These are phyloP conservation scores for Xestia sexstrigata DNA, from an alignment of 2,888 invertebrate species.

Conservation along the genomic window DNA sequence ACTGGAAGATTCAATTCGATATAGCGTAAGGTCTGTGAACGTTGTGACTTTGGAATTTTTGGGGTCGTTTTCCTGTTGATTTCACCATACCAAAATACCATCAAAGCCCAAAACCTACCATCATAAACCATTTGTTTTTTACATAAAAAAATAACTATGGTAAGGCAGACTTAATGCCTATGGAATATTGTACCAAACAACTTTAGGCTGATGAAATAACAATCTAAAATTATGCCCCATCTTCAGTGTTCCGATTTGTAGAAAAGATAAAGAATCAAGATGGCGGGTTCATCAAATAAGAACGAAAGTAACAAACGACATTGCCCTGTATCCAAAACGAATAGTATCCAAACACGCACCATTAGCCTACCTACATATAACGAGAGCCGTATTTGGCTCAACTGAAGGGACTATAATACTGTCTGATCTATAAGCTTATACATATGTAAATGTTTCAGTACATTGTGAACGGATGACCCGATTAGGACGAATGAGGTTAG, in stretches of 20 bases:
- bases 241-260: not conserved
- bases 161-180: not conserved
- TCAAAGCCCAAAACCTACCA: no score
- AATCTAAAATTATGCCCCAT: not conserved
- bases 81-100: not conserved
- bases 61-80: not conserved
- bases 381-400: not conserved
- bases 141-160: not conserved
- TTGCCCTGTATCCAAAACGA: not conserved
- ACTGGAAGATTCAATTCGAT: conserved; percentile 6
- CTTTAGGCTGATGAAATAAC: no score
- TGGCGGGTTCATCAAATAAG: not conserved
- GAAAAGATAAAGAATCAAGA: not conserved
- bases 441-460: conserved; percentile 41
- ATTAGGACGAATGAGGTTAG: conserved; percentile 28
- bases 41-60: not conserved
- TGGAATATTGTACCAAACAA: no score
- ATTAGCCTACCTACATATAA: conserved; percentile 12
- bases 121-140: not conserved
- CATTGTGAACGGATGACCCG: conserved; percentile 45
- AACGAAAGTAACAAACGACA: conserved; percentile 3
- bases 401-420: conserved; percentile 17
- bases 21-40: not conserved
- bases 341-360: conserved; percentile 1
- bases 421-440: conserved; percentile 11